Base-by-base conservation (phyloP, 2,888 invertebrate genomes). In the Osmoderma eremita region DNA sequence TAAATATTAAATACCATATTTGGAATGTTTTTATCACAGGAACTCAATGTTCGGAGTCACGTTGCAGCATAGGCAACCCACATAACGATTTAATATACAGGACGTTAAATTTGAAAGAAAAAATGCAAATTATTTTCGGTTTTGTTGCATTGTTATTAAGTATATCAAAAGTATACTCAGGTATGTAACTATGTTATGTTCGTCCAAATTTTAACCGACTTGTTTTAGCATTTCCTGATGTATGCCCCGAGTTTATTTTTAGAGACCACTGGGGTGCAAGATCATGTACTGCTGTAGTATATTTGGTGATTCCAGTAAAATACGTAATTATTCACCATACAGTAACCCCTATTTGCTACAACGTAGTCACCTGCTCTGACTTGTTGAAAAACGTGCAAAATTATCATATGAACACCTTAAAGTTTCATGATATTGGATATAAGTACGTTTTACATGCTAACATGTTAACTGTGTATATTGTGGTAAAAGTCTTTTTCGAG, bases 301-400 rank as follows among this genome's bases (percentile, higher is more conserved):
- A 90, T 70, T 72, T 80, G 12, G 77, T 83, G 30, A 72, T 82
- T 65, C 88, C 88, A 0, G 78, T 88, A 13, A 77, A 81, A 2
- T 80, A 86, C 66, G 87, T 84, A 1, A 74, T 88, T 0, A 81
- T 89, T 48, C 87, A 87, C 72, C 88, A 89, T 70, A 87, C 88
- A 0, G 87, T 83, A 0, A 84, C 85, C 0, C 74, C 80, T 0
- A 79, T 81, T n/a, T 89, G 88, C 67, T 22, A 65, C 0, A 81
- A 79, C 0, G 81, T 82, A 58, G 75, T 74, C 0, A 74, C 78
- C 0, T 89, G 89, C 70, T 78, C 81, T 2, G 69, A 71, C 3
- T 70, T 78, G 0, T 75, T 84, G 2, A 80, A 77, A 22, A 80
- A 77, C 17, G 86, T 88, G 39, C 86, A 88, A 69, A 77, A 79